phyloP scores from a whole-genome alignment of 1,140 invertebrate species.

The Anadara kagoshimensis region DNA sequence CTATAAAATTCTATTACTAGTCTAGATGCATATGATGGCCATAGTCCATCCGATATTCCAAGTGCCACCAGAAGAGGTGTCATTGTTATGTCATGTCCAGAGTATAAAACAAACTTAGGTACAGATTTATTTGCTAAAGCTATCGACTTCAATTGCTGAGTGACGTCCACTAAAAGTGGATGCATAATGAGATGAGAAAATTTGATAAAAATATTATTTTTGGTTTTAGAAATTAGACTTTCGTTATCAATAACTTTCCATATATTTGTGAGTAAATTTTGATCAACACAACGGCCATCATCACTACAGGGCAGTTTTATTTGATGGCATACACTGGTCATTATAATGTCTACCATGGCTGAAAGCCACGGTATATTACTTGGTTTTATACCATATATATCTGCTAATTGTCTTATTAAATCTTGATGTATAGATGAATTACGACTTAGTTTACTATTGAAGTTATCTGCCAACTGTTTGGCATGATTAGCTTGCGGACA shows the following conservation, averaged over 20 bases:
- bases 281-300: slow-evolving; percentile 43
- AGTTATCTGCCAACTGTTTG: slow-evolving; percentile 43
- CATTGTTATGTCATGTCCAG: slow-evolving; percentile 92
- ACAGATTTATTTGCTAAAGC: slow-evolving; percentile 86
- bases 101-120: slow-evolving; percentile 88
- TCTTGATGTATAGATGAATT: slow-evolving; percentile 22
- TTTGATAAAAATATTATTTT: slow-evolving; percentile 45
- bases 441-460: slow-evolving; percentile 43
- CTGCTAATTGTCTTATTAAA: slow-evolving; percentile 32
- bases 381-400: slow-evolving; percentile 35
- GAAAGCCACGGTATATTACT: slow-evolving; percentile 28
- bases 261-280: slow-evolving; percentile 58
- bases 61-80: slow-evolving; percentile 87
- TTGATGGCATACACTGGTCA: slow-evolving; percentile 89
- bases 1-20: slow-evolving; percentile 85
- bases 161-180: slow-evolving; percentile 71
- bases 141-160: slow-evolving; percentile 82
- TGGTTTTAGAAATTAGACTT: slow-evolving; percentile 52
- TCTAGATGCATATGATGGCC: slow-evolving; percentile 86
- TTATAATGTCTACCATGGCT: slow-evolving; percentile 85
- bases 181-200: slow-evolving; percentile 65
- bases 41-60: slow-evolving; percentile 80
- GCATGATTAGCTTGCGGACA: slow-evolving; percentile 74
- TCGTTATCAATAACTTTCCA: slow-evolving; percentile 65
- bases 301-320: slow-evolving; percentile 82